Conservation (phyloP, 2,113 vertebrate species). For the Pluvianellus socialis region DNA sequence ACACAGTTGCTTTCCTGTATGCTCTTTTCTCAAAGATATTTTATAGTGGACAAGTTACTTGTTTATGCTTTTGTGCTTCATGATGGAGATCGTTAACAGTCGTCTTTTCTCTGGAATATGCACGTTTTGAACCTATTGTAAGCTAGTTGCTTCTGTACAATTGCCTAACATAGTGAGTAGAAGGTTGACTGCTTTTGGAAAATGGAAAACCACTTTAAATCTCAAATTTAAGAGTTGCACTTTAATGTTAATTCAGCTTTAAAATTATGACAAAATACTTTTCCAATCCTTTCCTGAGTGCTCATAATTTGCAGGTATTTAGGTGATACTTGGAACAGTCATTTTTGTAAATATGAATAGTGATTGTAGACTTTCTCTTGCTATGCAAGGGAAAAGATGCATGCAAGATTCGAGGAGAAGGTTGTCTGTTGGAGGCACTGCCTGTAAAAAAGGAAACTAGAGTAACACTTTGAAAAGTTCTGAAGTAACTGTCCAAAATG, state of each 20-base stretch:
- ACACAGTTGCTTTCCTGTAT: rapidly evolving
- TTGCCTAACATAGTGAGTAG: neutral
- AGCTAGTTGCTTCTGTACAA: neutral
- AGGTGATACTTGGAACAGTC: neutral
- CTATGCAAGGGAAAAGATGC: neutral
- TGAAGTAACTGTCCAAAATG: neutral
- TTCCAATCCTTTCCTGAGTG: neutral
- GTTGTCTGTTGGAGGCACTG: neutral
- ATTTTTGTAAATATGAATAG: neutral
- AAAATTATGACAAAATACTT: neutral
- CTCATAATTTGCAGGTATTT: neutral
- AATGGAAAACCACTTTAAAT: neutral
- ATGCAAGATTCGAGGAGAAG: neutral
- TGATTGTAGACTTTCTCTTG: neutral
- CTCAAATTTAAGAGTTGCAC: neutral
- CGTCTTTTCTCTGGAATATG: neutral
- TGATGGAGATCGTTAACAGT: neutral
- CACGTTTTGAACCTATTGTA: neutral
- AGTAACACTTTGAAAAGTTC: neutral
- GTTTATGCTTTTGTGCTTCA: neutral
- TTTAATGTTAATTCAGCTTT: neutral
- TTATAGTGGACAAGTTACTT: neutral
- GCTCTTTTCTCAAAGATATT: neutral
- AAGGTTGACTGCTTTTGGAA: neutral
- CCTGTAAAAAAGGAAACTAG: neutral